Conservation (phyloP, 2,113 vertebrate species). For the Leptobrachium ailaonicum region DNA sequence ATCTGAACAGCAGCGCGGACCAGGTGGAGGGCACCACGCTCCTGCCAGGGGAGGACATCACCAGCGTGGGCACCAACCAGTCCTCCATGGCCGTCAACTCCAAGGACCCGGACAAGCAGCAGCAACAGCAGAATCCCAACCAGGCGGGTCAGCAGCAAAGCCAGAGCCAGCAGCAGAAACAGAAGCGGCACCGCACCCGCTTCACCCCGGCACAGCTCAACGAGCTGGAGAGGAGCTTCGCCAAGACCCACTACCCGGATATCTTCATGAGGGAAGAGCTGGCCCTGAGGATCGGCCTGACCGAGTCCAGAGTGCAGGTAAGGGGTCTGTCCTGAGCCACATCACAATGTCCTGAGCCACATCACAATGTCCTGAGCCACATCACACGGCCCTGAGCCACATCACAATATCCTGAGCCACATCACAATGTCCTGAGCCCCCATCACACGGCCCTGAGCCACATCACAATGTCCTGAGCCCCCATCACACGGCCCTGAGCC, state of each 20-base stretch:
- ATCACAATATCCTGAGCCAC: no score
- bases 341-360: neutral
- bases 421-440: no score
- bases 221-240: constrained; percentile 93
- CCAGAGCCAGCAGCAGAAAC: constrained; percentile 87
- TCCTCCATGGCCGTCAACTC: constrained; percentile 82
- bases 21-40: constrained; percentile 88
- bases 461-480: no score
- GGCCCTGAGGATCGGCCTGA: constrained; percentile 89
- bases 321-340: neutral
- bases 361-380: neutral
- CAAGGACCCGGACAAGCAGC: constrained; percentile 92
- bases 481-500: no score
- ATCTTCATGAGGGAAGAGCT: constrained; percentile 96
- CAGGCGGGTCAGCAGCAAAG: constrained; percentile 75
- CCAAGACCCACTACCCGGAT: constrained; percentile 94
- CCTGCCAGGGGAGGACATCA: constrained; percentile 91
- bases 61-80: constrained; percentile 86
- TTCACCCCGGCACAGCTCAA: constrained; percentile 96
- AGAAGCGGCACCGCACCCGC: constrained; percentile 92
- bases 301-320: constrained; percentile 96
- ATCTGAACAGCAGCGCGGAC: constrained; percentile 86
- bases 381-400: neutral
- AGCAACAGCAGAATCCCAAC: constrained; percentile 65
- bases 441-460: no score